phyloP scores from a whole-genome alignment of 2,797 vertebrate genomes.

The Betta splendens region DNA sequence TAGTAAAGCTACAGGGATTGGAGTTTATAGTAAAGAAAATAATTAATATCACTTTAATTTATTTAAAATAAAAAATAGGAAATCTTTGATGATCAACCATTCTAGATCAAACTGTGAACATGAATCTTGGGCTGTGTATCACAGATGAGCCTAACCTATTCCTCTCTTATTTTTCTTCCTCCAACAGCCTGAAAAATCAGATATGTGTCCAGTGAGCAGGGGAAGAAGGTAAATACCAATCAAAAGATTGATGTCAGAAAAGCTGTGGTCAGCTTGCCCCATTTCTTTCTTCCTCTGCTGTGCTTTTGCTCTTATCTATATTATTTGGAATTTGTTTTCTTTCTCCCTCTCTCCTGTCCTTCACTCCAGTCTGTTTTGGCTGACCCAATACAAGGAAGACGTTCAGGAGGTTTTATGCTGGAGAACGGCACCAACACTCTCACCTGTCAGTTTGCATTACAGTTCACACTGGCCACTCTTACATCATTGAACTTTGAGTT shows the following conservation, averaged over 20 bases:
- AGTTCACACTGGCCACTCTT: conserved; percentile 29
- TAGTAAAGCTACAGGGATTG: no score
- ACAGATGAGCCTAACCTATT: conserved; percentile 2
- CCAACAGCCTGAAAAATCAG: conserved; percentile 83
- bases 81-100: no score
- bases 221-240: conserved; percentile 57
- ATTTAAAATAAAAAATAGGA: no score
- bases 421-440: conserved; percentile 29
- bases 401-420: conserved; percentile 11
- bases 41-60: no score
- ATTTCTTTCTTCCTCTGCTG: conserved; percentile 65
- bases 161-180: conserved; percentile 31
- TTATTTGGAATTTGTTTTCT: conserved; percentile 31
- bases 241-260: conserved; percentile 85
- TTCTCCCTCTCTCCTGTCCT: conserved; percentile 14
- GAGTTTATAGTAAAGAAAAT: no score
- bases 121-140: neutral
- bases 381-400: conserved; percentile 24
- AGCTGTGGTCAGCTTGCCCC: conserved; percentile 81
- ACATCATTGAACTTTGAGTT: conserved; percentile 39
- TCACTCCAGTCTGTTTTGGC: conserved; percentile 22
- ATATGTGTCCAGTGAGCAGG: conserved; percentile 82
- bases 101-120: neutral
- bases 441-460: conserved; percentile 22
- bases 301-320: conserved; percentile 44